Evolutionary conservation across 2,113 vertebrate species (phyloP), one percentile per base, ranked within the genome.

Genomic region (Pelmatolapia mariae): DNA sequence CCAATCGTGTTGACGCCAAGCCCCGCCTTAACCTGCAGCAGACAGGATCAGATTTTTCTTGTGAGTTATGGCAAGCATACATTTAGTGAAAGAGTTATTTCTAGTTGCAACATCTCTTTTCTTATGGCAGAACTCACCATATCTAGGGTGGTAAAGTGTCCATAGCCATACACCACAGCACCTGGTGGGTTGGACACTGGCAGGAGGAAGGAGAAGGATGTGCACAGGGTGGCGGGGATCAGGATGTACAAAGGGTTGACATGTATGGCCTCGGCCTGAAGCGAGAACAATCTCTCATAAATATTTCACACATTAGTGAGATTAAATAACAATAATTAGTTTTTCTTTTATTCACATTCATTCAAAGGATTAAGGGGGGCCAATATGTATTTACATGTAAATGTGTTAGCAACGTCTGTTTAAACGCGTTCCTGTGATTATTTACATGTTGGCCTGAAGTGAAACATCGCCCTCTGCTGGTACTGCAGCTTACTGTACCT

Each of bases 121-220:
- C 59, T 61, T 59, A 26, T 29, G 8, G 33, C 16, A 33, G 29
- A 61, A 61, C 59, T 97, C 33, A 99, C 98, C 98, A 98, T 99
- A 85, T 99, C 98, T 73, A 96, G 95, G 36, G 97, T 82, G 40
- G 15, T 96, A 85, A 99, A 89, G 93, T 99, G 97, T 24, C 98
- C 98, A 10, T 99, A 99, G 7, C 96, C 96, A 92, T 97, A 99
- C n/a, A 98, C 98, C 26, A 98, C 97, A 10, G 98, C 98, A 84
- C 98, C 99, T 80, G 98, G 94, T 10, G 98, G 98, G 86, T 98
- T 99, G 93, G 98, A 96, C 43, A 98, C 97, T 3, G 98, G 98
- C 61, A 99, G 95, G 57, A 99, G 96, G 94, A 98, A 99, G 31
- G 98, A 97, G 90, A 98, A 99, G 24, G 98, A 99, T 5, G 97